Evolutionary conservation across 2,113 vertebrate genomes (phyloP), one percentile per base, ranked within the genome.

Genomic region (Rostratula benghalensis): DNA sequence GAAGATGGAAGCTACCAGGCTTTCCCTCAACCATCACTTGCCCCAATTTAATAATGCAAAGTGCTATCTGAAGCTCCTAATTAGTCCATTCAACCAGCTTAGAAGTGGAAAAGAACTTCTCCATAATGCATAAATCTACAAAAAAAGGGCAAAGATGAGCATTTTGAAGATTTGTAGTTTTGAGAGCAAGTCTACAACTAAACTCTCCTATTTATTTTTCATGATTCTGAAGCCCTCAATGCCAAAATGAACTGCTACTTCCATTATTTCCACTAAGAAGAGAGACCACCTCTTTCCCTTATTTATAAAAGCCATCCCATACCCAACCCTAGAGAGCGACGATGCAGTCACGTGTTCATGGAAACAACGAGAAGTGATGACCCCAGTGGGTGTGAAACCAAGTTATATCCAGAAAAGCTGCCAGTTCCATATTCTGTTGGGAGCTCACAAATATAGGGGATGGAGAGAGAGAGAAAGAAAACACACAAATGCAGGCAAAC

Each of bases 231-330:
- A 85, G 57, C 79, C 50, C 67, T 54, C 84, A 89, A 84, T 11
- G 37, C 30, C 84, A 90, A 88, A 87, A 76, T 76, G 53, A 94
- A 27, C 75, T 57, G 78, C 84, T 73, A 13, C 82, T 85, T 79
- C 90, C 82, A 93, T 83, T 96, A 90, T 95, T 95, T 83, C 87
- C 78, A 65, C 63, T 35, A 35, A 84, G 69, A 91, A 83, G 71
- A 90, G 87, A 87, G 75, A 82, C 89, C 81, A 94, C 84, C 83
- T 89, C 93, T 93, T 95, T 95, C 95, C 94, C 93, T 91, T 91
- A 85, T 84, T 95, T 94, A 83, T 76, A 82, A 87, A 89, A 89
- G 70, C 53, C 78, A 91, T 23, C 91, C 85, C 81, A 48, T 20
- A 77, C 70, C 81, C 33, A 48, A 53, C 16, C 48, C 48, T 56